A percentile compares a stretch with the other conserved stretches of the same genome.
phyloP scores from a whole-genome alignment of 2,113 vertebrate genomes.

The Oostethus manadensis region DNA sequence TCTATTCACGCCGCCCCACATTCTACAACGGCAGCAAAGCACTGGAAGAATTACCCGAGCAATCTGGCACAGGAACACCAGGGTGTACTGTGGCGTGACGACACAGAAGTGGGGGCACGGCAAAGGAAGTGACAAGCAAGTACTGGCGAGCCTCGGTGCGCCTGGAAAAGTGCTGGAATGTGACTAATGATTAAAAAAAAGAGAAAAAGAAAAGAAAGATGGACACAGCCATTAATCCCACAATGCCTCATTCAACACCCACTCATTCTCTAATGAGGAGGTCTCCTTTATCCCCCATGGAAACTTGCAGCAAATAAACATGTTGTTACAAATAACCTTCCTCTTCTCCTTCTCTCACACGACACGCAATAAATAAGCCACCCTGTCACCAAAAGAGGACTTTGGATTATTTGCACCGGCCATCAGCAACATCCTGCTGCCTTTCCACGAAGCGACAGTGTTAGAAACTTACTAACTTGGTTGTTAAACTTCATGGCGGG shows the following conservation, averaged over 20 bases:
- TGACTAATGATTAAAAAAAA: constrained; percentile 53
- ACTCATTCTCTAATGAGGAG: constrained; percentile 32
- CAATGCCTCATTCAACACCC: constrained; percentile 42
- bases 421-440: too few relatives aligned
- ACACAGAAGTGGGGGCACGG: background rate
- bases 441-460: too few relatives aligned
- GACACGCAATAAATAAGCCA: too few relatives aligned
- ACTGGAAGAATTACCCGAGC: background rate
- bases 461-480: too few relatives aligned
- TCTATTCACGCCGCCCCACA: too few relatives aligned
- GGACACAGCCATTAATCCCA: constrained; percentile 46
- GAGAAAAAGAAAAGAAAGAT: background rate
- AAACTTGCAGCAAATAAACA: constrained; percentile 26
- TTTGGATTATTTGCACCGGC: too few relatives aligned
- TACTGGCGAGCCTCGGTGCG: constrained; percentile 42
- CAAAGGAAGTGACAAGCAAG: constrained; percentile 31
- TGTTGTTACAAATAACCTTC: background rate
- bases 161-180: constrained; percentile 59
- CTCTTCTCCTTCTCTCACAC: background rate
- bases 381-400: too few relatives aligned
- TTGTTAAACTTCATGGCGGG: constrained; percentile 46
- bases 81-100: background rate
- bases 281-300: constrained; percentile 14
- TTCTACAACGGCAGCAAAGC: too few relatives aligned
- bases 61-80: background rate